Evolutionary conservation across 2,113 vertebrate genomes (phyloP), one percentile per base, ranked within the genome.

Genomic region (Corythornis cristatus): DNA sequence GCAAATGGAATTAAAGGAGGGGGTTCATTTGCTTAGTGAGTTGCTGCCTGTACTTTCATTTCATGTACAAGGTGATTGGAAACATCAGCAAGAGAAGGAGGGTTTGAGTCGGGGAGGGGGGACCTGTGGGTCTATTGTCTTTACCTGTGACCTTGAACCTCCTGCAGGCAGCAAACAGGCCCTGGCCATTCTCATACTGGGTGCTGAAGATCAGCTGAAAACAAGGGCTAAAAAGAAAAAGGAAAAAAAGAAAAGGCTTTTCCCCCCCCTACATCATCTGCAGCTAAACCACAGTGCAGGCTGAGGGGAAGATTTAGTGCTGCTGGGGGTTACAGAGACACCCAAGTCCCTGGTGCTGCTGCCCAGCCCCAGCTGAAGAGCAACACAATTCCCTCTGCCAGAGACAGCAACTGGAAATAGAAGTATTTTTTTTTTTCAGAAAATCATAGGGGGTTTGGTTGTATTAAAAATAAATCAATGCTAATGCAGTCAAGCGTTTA

Each of bases 381-480:
- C 56, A 25, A 6, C 15, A 6, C 17, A 12, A 68, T 64, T 45
- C 17, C 57, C 53, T 66, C 20, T 67, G 43, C 61, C 31, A 26
- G 6, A 37, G 51, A 33, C 46, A 83, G 35, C n/a, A 15, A 35
- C 64, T 0, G 81, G 61, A 60, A 92, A 48, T 15, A 67, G 81
- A 37, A 37, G 37, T 37, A 37, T 37, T 11, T 3, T 35, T 20
- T 28, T 35, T 50, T 23, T 46, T 15, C 21, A 23, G 26, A n/a
- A 68, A 37, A 66, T 81, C 73, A 29, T 51, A 46, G 72, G 67
- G 85, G 15, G 23, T 7, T 43, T 43, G 80, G 43, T 21, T 71
- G 67, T 51, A 61, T 90, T 74, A 61, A 81, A 60, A 86, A 92
- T 46, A 60, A 94, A 93, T 90, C 93, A 45, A 61, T 94, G 89